Evolutionary conservation across 2,113 vertebrate genomes (phyloP).

Genomic region (Pycnonotus jocosus): DNA sequence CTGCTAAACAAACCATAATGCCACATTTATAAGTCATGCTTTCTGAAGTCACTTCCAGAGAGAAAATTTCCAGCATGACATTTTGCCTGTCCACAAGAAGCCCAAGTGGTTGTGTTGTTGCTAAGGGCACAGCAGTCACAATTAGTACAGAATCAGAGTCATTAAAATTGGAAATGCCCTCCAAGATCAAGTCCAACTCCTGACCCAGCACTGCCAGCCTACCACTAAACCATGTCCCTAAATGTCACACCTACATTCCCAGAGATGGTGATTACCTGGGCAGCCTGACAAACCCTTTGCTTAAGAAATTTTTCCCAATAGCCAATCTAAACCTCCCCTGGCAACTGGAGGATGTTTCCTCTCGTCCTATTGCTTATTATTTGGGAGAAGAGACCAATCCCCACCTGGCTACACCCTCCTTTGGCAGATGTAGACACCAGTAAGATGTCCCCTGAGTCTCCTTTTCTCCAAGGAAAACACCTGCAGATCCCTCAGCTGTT

Average conservation of each 20-base stretch:
- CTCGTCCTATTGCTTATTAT: neutral
- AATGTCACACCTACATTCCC: neutral
- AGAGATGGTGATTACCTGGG: neutral
- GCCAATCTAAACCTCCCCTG: neutral
- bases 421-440: neutral
- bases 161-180: neutral
- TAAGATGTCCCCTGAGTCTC: neutral
- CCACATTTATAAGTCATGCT: neutral
- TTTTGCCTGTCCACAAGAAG: neutral
- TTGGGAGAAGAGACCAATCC: neutral
- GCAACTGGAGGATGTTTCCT: neutral
- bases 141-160: neutral
- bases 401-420: no score
- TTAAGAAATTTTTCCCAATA: neutral
- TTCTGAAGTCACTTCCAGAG: neutral
- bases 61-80: neutral
- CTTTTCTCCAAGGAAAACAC: neutral
- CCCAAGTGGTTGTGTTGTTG: neutral
- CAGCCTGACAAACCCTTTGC: neutral
- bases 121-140: neutral
- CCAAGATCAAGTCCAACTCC: neutral
- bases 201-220: neutral
- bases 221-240: neutral
- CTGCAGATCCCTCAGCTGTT: fast-evolving
- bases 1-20: neutral